Conservation (phyloP, 1,140 invertebrate species). For the Diploscapter pachys region DNA sequence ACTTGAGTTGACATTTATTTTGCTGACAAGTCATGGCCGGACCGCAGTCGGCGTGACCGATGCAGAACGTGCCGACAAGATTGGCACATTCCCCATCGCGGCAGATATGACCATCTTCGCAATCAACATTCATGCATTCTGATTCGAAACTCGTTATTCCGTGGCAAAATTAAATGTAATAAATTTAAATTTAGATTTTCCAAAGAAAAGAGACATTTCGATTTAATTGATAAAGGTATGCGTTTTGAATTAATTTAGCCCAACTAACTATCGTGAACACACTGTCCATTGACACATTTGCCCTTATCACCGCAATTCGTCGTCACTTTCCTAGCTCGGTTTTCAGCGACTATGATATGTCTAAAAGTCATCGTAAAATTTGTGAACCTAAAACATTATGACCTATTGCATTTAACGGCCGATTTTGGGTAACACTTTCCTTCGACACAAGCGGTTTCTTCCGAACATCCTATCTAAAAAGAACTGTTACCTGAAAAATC, state of each 20-base stretch:
- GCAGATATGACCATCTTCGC: conserved; percentile 50
- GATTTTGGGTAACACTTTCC: conserved; percentile 46
- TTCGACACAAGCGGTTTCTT: conserved; percentile 44
- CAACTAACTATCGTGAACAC: conserved; percentile 48
- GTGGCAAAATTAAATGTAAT: neutral
- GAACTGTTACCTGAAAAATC: conserved; percentile 7
- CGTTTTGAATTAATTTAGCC: neutral
- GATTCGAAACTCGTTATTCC: conserved; percentile 1
- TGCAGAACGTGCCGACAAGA: conserved; percentile 44
- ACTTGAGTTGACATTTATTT: conserved; percentile 42
- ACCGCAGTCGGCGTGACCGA: conserved; percentile 53
- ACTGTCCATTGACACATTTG: conserved; percentile 51
- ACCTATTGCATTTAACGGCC: conserved; percentile 50
- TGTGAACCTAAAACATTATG: conserved; percentile 1
- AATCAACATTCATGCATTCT: conserved; percentile 49
- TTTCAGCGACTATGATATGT: conserved; percentile 48
- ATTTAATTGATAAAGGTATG: neutral
- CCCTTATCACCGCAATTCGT: conserved; percentile 49
- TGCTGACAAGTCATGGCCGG: conserved; percentile 41
- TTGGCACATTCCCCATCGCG: conserved; percentile 49
- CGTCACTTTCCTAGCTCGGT: conserved; percentile 43
- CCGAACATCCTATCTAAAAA: conserved; percentile 40
- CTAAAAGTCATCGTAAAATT: conserved; percentile 22
- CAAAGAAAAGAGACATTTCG: neutral
- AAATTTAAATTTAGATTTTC: conserved; percentile 1